Conservation (phyloP, 2,113 vertebrate genomes). For the Paedocypris sp. region DNA sequence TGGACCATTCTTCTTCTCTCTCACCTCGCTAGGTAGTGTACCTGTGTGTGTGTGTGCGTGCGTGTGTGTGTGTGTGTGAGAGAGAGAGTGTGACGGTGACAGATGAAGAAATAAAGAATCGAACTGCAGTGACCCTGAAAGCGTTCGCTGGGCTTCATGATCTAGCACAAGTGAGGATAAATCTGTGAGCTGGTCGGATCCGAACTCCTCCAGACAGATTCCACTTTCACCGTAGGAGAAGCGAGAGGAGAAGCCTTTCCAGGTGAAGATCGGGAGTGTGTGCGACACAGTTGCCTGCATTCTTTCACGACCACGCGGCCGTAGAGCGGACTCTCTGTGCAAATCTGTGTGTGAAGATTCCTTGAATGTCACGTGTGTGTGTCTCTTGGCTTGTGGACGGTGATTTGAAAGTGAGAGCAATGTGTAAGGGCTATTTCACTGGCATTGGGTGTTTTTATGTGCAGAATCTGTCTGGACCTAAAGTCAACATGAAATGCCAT, state of each 20-base stretch:
- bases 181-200: background rate
- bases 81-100: constrained; percentile 3
- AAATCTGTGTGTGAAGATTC: background rate
- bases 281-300: background rate
- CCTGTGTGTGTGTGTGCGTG: constrained; percentile 1
- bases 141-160: constrained; percentile 10
- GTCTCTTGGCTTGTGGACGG: background rate
- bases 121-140: constrained; percentile 20
- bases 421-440: constrained; percentile 22
- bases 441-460: background rate
- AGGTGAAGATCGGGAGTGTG: background rate
- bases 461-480: background rate
- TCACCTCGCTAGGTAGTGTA: constrained; percentile 35
- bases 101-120: constrained; percentile 16
- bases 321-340: constrained; percentile 2
- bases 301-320: background rate
- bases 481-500: background rate
- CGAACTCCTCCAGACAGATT: background rate
- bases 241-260: background rate
- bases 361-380: background rate
- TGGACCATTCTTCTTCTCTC: constrained; percentile 49
- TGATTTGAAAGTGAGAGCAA: constrained; percentile 2
- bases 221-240: background rate
- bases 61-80: background rate
- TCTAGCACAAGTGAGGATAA: constrained; percentile 16